Evolutionary conservation across 2,113 vertebrate genomes (phyloP).

Genomic region (Percina caprodes): DNA sequence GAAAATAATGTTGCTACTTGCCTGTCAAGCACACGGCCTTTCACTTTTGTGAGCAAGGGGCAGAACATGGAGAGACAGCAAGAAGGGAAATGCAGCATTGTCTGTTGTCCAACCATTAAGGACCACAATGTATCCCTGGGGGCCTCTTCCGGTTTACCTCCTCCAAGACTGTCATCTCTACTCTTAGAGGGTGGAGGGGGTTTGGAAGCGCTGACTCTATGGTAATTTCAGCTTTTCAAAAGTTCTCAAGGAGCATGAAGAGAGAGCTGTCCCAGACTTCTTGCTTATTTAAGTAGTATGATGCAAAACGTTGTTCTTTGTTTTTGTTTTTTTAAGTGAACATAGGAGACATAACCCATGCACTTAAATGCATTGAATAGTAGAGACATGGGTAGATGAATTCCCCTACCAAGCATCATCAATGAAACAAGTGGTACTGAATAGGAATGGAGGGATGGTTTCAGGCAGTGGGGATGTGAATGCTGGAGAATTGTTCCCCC

Average conservation of each 20-base stretch:
- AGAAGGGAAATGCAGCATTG: slow-evolving; percentile 58
- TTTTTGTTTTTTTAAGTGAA: slow-evolving; percentile 35
- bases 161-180: slow-evolving; percentile 71
- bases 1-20: slow-evolving; percentile 86
- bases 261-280: slow-evolving; percentile 63
- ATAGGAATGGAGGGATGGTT: slow-evolving; percentile 26
- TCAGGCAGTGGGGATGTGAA: slow-evolving; percentile 45
- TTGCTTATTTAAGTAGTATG: slow-evolving; percentile 73
- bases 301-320: slow-evolving; percentile 70
- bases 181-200: slow-evolving; percentile 63
- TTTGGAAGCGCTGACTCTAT: slow-evolving; percentile 64
- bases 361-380: slow-evolving; percentile 77
- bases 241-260: slow-evolving; percentile 50
- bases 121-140: slow-evolving; percentile 63
- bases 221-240: slow-evolving; percentile 57
- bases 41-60: slow-evolving; percentile 54
- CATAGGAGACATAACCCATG: slow-evolving; percentile 79
- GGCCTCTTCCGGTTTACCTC: slow-evolving; percentile 68
- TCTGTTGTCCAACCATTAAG: slow-evolving; percentile 54
- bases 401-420: slow-evolving; percentile 62
- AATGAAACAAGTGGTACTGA: slow-evolving; percentile 74
- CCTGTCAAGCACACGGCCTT: slow-evolving; percentile 66
- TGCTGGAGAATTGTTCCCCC: slow-evolving; percentile 69
- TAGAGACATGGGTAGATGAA: slow-evolving; percentile 63
- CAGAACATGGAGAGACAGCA: slow-evolving; percentile 59